phyloP scores from a whole-genome alignment of 1,140 invertebrate species.

The Pogonognathellus flavescens region DNA sequence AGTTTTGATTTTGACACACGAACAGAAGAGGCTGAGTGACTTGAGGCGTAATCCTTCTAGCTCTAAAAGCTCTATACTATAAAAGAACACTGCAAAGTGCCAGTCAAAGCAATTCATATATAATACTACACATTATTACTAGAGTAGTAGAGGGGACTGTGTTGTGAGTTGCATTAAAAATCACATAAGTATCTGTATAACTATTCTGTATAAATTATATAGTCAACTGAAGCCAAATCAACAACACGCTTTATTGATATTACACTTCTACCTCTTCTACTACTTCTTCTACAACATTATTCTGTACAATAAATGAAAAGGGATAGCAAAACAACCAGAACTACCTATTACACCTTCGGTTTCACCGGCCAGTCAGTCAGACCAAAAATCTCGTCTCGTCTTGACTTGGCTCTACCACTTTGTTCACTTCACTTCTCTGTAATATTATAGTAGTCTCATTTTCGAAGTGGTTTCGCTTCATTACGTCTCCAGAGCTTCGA shows the following conservation, averaged over 20 bases:
- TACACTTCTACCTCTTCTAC: neutral
- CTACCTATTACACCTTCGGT: conserved; percentile 9
- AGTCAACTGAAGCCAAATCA: neutral
- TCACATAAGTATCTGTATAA: neutral
- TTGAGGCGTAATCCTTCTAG: conserved; percentile 8
- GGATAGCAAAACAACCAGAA: neutral
- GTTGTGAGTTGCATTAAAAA: conserved; percentile 23
- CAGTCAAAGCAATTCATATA: neutral
- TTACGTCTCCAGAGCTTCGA: conserved; percentile 47
- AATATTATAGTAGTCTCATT: conserved; percentile 43
- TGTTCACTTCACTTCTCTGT: conserved; percentile 5
- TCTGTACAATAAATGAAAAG: neutral
- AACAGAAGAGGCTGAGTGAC: conserved; percentile 28
- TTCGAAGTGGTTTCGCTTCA: conserved; percentile 51
- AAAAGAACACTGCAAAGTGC: neutral
- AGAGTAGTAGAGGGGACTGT: neutral
- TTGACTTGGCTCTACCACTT: neutral
- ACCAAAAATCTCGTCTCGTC: conserved; percentile 40
- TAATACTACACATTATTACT: neutral
- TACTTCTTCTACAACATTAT: neutral
- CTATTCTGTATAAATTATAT: conserved; percentile 31
- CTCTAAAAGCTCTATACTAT: too few species aligned
- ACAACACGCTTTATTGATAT: neutral
- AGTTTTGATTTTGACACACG: conserved; percentile 48
- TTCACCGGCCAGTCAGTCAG: conserved; percentile 34